A percentile compares a stretch with the other conserved stretches of the same genome.
These are phyloP conservation scores for Parascotia fuliginaria DNA, from an alignment of 2,888 invertebrate species.

Conservation along the genomic window DNA sequence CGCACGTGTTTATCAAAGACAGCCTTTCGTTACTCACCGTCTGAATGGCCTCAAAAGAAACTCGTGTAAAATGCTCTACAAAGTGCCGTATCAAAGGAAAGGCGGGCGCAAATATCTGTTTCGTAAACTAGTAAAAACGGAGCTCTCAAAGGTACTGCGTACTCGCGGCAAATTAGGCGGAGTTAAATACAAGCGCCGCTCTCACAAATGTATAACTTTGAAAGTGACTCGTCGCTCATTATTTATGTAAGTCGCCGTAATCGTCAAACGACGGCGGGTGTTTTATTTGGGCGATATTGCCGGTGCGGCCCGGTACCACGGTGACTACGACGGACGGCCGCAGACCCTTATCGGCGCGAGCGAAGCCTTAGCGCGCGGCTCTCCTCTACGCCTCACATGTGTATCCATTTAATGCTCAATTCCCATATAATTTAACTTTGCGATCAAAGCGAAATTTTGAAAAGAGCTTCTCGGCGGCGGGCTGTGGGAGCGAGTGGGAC, in stretches of 20 bases:
- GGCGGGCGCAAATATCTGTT: conserved; percentile 86
- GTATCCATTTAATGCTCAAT: conserved; percentile 86
- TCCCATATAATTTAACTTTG: conserved; percentile 86
- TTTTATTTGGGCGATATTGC: conserved; percentile 66
- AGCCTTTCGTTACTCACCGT: conserved; percentile 86
- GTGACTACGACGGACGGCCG: conserved; percentile 23
- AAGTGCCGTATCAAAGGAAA: conserved; percentile 85
- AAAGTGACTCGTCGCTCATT: conserved; percentile 80
- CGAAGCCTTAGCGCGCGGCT: conserved; percentile 37
- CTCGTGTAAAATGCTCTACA: conserved; percentile 86
- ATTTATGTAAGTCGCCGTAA: conserved; percentile 81
- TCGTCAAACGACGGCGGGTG: conserved; percentile 69
- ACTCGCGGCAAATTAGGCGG: conserved; percentile 85
- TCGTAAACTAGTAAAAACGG: conserved; percentile 86
- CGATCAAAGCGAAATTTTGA: conserved; percentile 86
- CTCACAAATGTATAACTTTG: conserved; percentile 79
- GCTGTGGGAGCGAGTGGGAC: conserved; percentile 75
- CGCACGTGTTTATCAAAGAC: conserved; percentile 87
- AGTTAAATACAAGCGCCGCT: conserved; percentile 83
- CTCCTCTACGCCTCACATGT: conserved; percentile 69
- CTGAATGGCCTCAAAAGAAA: conserved; percentile 86
- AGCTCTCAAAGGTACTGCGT: conserved; percentile 83
- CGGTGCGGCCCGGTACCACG: conserved; percentile 50
- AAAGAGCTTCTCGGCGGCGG: conserved; percentile 82
- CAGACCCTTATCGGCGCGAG: conserved; percentile 1